Base-by-base conservation (phyloP, 2,797 vertebrate species). In the Arctocebus calabarensis region DNA sequence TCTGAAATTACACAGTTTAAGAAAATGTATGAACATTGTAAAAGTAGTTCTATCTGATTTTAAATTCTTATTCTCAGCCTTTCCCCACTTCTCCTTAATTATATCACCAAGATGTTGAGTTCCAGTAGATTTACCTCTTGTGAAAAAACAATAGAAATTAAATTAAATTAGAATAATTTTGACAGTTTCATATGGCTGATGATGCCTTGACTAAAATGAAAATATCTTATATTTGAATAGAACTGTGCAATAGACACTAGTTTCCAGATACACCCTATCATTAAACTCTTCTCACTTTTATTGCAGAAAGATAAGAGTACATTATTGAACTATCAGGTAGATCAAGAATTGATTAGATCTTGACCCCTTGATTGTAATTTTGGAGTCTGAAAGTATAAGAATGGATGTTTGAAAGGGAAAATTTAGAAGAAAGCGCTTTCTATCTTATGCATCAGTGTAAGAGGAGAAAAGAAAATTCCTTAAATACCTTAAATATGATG, bases 91-190 rank as follows among this genome's bases (percentile, higher is more conserved):
- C 5, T 83, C 2, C 10, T 66, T 94, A 43, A 79, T 82, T 79
- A 29, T 66, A 66, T 20, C 27, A 82, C 12, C 23, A 77, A 68
- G 62, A 84, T 19, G 14, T 40, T 74, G 55, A 74, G 40, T n/a
- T 90, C 70, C 45, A 74, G 11, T n/a, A 71, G 27, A 32, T 73
- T 78, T 13, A 48, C 9, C 5, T 48, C 10, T 96, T 88, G 34
- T 82, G 59, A 70, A 82, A 89, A 85, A 94, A 22, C 57, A 59
- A 34, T 3, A 77, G 45, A 34, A 1, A 77, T 48, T 25, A 70
- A 82, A 83, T 85, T 71, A 88, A 93, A 84, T 74, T n/a, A 59
- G 59, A 93, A 68, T 68, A 90, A 43, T 87, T 40, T n/a, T 61
- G 48, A 68, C 34, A 29, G 52, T 91, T 95, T 81, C 52, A 84